Evolutionary conservation across 2,888 invertebrate species (phyloP), one percentile per base, ranked within the genome.

Genomic region (Iselma pallidipennis): DNA sequence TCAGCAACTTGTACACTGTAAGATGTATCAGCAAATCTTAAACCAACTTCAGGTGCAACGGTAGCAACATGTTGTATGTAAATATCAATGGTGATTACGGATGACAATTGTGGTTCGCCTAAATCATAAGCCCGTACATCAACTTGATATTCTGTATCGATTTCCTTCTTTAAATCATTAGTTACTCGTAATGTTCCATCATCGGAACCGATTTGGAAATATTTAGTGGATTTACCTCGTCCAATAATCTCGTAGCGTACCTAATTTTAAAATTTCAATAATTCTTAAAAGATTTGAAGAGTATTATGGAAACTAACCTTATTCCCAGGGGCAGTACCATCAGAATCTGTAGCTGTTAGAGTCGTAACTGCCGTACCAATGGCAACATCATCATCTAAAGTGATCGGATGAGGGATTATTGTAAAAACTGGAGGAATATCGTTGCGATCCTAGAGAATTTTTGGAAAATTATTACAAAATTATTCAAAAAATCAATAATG

Each of bases 351-450:
- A 0, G 96, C 96, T 0, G 87, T 83, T 49, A 95, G 88, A 12
- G 89, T 91, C 19, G 91, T 89, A 0, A 96, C 90, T 1, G 89
- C 84, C 1, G 91, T 90, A 19, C 95, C 95, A 61, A 95, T 91
- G 0, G 92, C 85, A 0, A 91, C 89, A 31, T 93, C 90, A 74
- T 94, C 95, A 72, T 93, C 92, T 10, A 95, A 83, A 0, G 92
- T 91, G 1, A 95, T 88, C 0, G 95, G 93, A 55, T 91, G 89
- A 0, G 93, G 90, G 0, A 92, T 88, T 0, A 91, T 88, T 0
- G 92, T 91, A 79, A 95, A 95, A 54, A 94, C 89, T 5, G 95
- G 95, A 0, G 94, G 89, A 70, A 94, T 91, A 81, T 96, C 95
- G 80, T 95, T 95, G 67, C 91, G 88, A 78, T 95, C 95, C 87